Evolutionary conservation across 2,888 invertebrate species (phyloP).

Genomic region (Exocentrus adspersus): DNA sequence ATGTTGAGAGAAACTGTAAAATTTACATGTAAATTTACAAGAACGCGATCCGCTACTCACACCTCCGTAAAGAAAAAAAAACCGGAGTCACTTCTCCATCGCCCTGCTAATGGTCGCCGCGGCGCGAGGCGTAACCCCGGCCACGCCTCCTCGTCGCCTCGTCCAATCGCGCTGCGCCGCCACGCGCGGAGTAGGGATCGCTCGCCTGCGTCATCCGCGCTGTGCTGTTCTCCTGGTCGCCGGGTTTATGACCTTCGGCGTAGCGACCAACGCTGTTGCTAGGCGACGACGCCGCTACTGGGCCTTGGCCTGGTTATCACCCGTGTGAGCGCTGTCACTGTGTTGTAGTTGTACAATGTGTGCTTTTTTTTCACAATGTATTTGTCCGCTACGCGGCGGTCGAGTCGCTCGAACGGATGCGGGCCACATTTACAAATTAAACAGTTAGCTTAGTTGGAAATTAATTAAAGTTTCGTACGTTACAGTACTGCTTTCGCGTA

Average conservation of each 20-base stretch:
- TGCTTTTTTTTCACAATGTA: background rate
- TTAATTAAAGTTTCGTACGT: no score
- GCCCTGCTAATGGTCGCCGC: slow-evolving; percentile 11
- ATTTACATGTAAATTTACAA: background rate
- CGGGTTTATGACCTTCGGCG: slow-evolving; percentile 42
- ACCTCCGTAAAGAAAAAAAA: slow-evolving; percentile 13
- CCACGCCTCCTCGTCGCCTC: background rate
- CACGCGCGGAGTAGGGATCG: no score
- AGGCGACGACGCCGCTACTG: slow-evolving; percentile 33
- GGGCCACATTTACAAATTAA: no score
- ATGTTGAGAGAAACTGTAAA: no score
- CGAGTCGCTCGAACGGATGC: no score
- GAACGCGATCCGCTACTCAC: background rate
- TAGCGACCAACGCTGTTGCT: slow-evolving; percentile 36
- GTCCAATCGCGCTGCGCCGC: background rate
- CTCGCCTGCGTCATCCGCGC: no score
- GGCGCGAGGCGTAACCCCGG: background rate
- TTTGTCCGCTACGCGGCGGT: no score
- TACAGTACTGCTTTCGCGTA: no score
- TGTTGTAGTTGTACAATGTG: background rate
- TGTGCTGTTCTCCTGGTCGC: slow-evolving; percentile 30
- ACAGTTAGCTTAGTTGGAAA: no score
- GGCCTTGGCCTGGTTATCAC: slow-evolving; percentile 38
- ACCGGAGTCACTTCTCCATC: slow-evolving; percentile 7
- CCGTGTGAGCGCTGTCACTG: background rate